phyloP scores from a whole-genome alignment of 2,888 invertebrate genomes.

The Eristalis tenax region DNA sequence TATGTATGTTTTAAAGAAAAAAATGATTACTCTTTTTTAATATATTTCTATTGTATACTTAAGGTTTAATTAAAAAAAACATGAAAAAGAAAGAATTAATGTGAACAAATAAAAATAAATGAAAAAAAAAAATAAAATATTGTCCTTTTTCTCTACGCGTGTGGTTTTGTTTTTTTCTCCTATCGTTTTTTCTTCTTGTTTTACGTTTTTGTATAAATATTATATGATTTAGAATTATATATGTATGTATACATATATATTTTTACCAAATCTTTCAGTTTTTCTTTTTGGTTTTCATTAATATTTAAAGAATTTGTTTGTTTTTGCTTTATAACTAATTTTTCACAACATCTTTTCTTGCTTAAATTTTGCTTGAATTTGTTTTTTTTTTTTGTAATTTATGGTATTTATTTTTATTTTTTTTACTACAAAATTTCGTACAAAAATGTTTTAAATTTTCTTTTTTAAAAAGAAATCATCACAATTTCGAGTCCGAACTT shows the following conservation, averaged over 20 bases:
- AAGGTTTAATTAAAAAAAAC: constrained; percentile 54
- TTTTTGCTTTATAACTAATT: constrained; percentile 14
- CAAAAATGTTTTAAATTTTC: constrained; percentile 59
- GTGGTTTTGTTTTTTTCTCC: constrained; percentile 10
- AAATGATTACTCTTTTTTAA: constrained; percentile 25
- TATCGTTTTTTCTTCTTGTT: constrained; percentile 9
- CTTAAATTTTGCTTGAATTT: constrained; percentile 21
- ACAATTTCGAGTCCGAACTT: constrained; percentile 70
- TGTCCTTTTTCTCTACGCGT: constrained; percentile 69
- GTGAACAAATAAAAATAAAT: constrained; percentile 53
- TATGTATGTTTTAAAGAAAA: constrained; percentile 29
- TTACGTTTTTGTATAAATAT: constrained; percentile 41
- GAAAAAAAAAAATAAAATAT: constrained; percentile 57
- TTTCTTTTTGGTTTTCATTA: constrained; percentile 15
- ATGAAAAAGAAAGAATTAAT: constrained; percentile 48
- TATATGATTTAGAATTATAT: constrained; percentile 53
- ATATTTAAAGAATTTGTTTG: constrained; percentile 23
- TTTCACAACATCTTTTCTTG: constrained; percentile 54
- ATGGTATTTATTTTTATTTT: constrained; percentile 12
- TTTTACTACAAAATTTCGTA: constrained; percentile 64
- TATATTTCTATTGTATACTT: constrained; percentile 64
- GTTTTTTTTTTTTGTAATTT: constrained; percentile 6
- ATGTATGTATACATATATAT: constrained; percentile 50
- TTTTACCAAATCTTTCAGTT: constrained; percentile 33
- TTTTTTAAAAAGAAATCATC: constrained; percentile 70